Conservation (phyloP, 2,888 invertebrate species). For the Drosophila kambysellisi region DNA sequence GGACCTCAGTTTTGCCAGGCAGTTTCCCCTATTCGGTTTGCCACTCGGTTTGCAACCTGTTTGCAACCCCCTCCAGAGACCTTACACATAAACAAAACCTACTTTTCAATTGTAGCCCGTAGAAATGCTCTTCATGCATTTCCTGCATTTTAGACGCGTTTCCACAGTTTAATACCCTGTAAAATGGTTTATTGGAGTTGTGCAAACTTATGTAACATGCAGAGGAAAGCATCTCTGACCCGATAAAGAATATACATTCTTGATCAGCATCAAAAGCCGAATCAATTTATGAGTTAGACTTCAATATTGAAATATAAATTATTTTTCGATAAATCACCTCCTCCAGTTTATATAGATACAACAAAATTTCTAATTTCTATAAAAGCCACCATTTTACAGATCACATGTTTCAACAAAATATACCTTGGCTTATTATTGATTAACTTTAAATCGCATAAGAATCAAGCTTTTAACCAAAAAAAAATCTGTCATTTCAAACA, state of each 20-base stretch:
- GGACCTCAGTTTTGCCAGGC: conserved; percentile 6
- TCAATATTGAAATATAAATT: no score
- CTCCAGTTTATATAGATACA: not conserved
- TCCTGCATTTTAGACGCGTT: conserved; percentile 68
- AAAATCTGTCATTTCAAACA: not conserved
- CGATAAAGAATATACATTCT: not conserved
- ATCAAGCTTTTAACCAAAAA: not conserved
- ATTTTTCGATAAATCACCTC: no score
- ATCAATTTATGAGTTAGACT: not conserved
- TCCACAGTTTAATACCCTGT: conserved; percentile 31
- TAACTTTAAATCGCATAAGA: not conserved
- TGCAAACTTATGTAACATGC: not conserved
- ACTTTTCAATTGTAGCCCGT: conserved; percentile 25
- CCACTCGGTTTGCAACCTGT: conserved; percentile 15
- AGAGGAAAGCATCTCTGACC: not conserved
- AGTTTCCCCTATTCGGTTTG: not conserved
- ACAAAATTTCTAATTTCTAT: not conserved
- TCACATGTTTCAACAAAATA: not conserved
- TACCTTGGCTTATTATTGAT: not conserved
- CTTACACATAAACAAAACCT: not conserved
- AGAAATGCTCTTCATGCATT: conserved; percentile 54
- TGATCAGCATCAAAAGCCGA: not conserved
- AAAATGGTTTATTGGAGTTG: not conserved
- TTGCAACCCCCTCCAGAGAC: conserved; percentile 4
- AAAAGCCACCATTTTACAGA: rapidly evolving